Evolutionary conservation across 2,888 invertebrate species (phyloP).

Genomic region (Linyphia triangularis): DNA sequence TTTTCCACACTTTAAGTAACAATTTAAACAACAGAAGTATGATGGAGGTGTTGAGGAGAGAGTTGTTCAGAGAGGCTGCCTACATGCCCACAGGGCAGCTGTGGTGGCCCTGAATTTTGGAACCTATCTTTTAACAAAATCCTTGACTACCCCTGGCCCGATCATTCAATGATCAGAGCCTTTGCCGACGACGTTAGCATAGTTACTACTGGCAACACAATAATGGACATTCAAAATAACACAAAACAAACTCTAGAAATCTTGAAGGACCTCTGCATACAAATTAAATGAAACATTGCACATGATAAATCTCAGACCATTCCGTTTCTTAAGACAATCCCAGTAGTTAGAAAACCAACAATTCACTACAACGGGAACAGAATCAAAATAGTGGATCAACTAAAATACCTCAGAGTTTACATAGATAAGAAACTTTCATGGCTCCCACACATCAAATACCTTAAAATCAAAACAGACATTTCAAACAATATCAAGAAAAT

Average conservation of each 20-base stretch:
- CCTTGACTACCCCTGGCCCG: neutral
- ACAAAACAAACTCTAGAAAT: neutral
- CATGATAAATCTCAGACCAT: neutral
- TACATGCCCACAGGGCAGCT: neutral
- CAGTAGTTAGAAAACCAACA: neutral
- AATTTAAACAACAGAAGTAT: neutral
- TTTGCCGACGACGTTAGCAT: neutral
- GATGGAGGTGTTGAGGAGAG: neutral
- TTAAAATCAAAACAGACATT: neutral
- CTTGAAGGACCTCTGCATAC: neutral
- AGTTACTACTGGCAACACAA: neutral
- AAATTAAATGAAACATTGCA: neutral
- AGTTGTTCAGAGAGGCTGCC: neutral
- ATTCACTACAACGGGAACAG: neutral
- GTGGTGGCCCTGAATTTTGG: neutral
- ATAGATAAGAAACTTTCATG: neutral
- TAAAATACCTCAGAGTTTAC: neutral
- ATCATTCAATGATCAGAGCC: neutral
- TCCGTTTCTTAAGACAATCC: neutral
- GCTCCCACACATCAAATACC: neutral
- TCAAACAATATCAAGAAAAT: neutral
- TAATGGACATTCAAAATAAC: neutral
- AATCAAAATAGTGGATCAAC: neutral
- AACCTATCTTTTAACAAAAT: neutral
- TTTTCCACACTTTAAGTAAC: neutral